These are phyloP conservation scores for Scleropages formosus DNA, from an alignment of 2,797 vertebrate species.

Conservation along the genomic window DNA sequence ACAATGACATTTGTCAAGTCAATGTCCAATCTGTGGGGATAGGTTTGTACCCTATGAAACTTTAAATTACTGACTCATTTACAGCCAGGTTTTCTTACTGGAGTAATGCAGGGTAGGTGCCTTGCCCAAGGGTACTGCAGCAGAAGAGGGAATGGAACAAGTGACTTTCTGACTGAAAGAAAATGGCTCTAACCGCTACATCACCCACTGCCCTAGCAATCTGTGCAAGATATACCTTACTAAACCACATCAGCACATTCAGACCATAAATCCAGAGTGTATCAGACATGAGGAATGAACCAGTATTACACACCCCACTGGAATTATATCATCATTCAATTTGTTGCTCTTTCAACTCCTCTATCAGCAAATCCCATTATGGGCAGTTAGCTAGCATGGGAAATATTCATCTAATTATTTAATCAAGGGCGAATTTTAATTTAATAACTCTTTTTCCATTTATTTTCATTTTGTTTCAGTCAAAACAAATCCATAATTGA, in stretches of 20 bases:
- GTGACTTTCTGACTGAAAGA: too few relatives aligned
- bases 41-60: too few relatives aligned
- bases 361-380: slow-evolving; percentile 27
- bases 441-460: slow-evolving; percentile 33
- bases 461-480: slow-evolving; percentile 33
- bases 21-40: too few relatives aligned
- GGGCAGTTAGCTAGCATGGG: slow-evolving; percentile 21
- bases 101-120: too few relatives aligned
- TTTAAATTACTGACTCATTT: too few relatives aligned
- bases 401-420: slow-evolving; percentile 36
- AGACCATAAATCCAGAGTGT: slow-evolving; percentile 8
- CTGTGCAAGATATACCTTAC: too few relatives aligned
- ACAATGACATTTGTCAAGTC: too few relatives aligned
- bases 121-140: too few relatives aligned
- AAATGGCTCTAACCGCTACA: too few relatives aligned
- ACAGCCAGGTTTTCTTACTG: too few relatives aligned
- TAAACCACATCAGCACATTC: background rate
- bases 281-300: slow-evolving; percentile 20
- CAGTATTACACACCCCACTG: slow-evolving; percentile 16
- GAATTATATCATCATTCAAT: slow-evolving; percentile 31
- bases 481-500: slow-evolving; percentile 39
- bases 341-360: slow-evolving; percentile 28
- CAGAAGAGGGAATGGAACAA: too few relatives aligned
- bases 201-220: too few relatives aligned
- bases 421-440: slow-evolving; percentile 35